Conservation (phyloP, 30 jellyfish, hydroid and myxozoan genomes). For the Euphysa ruthae region DNA sequence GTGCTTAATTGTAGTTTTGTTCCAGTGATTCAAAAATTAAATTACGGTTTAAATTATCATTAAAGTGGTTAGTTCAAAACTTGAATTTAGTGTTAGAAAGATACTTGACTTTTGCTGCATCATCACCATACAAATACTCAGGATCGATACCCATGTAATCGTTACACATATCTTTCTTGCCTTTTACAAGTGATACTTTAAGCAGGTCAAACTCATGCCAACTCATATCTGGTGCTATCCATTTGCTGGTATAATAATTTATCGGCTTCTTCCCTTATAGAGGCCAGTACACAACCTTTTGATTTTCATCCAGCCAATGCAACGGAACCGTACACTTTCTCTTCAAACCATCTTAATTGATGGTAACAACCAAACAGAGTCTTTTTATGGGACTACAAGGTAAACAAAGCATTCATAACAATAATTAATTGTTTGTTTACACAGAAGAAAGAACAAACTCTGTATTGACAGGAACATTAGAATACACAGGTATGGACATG, state of each 20-base stretch:
- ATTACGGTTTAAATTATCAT: too few relatives aligned
- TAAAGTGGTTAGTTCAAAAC: too few relatives aligned
- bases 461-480: too few relatives aligned
- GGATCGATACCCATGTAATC: not conserved
- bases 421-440: too few relatives aligned
- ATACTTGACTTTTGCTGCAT: not conserved
- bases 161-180: slow-evolving; percentile 4
- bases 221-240: not conserved
- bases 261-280: slow-evolving; percentile 5
- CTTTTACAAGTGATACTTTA: slow-evolving; percentile 1
- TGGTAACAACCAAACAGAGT: not conserved
- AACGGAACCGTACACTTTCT: not conserved
- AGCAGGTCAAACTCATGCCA: slow-evolving; percentile 7
- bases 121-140: slow-evolving; percentile 5
- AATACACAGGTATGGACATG: too few relatives aligned
- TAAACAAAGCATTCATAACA: too few relatives aligned
- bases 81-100: not conserved
- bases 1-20: too few relatives aligned
- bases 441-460: too few relatives aligned
- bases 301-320: not conserved
- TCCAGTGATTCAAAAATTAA: too few relatives aligned
- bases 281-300: slow-evolving; percentile 5
- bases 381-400: slow-evolving; percentile 1
- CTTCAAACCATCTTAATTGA: not conserved
- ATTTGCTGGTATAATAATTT: not conserved